Evolutionary conservation across 2,797 vertebrate species (phyloP).

Genomic region (Choloepus didactylus): DNA sequence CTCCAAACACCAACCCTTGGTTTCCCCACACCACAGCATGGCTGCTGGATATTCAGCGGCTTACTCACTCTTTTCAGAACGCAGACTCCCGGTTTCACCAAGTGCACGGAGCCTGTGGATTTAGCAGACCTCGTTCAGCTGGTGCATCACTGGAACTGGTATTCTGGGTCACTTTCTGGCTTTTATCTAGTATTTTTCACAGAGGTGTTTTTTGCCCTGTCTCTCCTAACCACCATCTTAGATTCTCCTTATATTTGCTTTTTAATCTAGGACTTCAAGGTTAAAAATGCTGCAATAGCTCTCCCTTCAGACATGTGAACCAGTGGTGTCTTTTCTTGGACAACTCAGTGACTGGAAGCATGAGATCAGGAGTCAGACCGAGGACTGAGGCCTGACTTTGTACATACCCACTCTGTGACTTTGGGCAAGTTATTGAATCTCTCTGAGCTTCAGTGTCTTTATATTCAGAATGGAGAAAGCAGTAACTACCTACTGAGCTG

Average conservation of each 20-base stretch:
- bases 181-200: no score
- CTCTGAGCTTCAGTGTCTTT: not conserved
- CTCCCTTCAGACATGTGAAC: not conserved
- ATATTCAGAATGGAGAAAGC: not conserved
- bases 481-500: not conserved
- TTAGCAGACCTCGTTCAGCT: no score
- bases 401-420: not conserved
- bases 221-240: no score
- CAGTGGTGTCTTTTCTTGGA: not conserved
- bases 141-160: no score
- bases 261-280: not conserved
- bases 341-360: accelerated
- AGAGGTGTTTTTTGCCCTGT: no score
- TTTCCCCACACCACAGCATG: no score
- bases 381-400: not conserved
- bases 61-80: no score
- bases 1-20: no score
- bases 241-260: not conserved
- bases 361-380: not conserved
- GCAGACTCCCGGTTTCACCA: no score
- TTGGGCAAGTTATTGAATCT: not conserved
- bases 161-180: no score
- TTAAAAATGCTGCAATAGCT: not conserved
- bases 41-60: no score
- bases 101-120: no score